Conservation (phyloP, 2,113 vertebrate species). For the Dermatemys mawii region DNA sequence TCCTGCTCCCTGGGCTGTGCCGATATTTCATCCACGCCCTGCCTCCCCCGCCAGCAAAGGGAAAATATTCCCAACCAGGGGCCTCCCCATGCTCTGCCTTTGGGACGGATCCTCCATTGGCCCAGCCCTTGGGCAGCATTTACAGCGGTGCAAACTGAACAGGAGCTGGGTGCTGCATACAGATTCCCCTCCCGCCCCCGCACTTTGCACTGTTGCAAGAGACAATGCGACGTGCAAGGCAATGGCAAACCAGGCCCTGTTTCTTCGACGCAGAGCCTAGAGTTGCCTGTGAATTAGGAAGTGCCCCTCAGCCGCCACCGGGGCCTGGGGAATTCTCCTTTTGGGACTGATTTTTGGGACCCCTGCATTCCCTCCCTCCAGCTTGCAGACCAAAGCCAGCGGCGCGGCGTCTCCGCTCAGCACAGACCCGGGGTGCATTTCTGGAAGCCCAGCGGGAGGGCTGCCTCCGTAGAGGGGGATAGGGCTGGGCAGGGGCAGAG, state of each 20-base stretch:
- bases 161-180: background rate
- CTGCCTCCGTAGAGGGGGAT: background rate
- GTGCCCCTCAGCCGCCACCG: background rate
- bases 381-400: background rate
- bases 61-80: background rate
- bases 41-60: background rate
- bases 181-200: background rate
- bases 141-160: background rate
- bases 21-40: fast-evolving
- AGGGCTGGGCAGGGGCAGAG: background rate
- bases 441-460: background rate
- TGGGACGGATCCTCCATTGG: background rate
- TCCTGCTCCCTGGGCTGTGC: background rate
- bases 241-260: background rate
- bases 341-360: background rate
- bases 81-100: background rate
- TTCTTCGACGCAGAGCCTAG: background rate
- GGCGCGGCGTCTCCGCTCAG: background rate
- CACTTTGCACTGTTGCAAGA: background rate
- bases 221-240: background rate
- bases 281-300: background rate
- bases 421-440: background rate
- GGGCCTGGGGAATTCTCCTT: background rate
- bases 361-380: background rate
- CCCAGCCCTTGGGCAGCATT: background rate